Base-by-base conservation (phyloP, 2,888 invertebrate species). In the Deroplatys truncata region DNA sequence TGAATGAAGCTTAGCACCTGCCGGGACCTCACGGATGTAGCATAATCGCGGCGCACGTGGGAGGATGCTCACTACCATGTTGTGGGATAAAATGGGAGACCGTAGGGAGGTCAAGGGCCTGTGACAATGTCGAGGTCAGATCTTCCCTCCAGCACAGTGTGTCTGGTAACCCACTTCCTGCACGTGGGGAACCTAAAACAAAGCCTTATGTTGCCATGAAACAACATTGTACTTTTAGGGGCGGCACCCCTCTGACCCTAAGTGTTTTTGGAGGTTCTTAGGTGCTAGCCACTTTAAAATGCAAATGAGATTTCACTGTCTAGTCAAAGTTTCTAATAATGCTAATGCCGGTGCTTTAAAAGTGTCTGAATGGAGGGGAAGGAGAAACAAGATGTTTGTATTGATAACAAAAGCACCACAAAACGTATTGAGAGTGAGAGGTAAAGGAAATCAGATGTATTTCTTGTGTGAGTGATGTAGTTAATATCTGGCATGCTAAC, bases 81-180 rank as follows among this genome's bases (percentile, higher is more conserved):
- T 72, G 56, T 72, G 56, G 56, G 56, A 72, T 72, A 72, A 72
- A 72, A 72, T 72, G 56, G 56, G 56, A 72, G 56, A 72, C 56
- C 86, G 49, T 28, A 56, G 86, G 25, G 43, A 86, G 86, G 86
- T 86, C 86, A 86, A 56, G 86, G 25, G 86, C 82, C 28, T 86
- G 31, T 82, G 86, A 86, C 86, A 86, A 82, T 82, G 29, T 82
- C 86, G 86, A 82, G 86, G 86, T 86, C 86, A 86, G 15, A 82
- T 28, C 56, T 72, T 72, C 56, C 56, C 56, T 72, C 56, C 56
- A 72, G 56, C 56, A 72, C 56, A 72, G 56, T 72, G 56, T 72
- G 56, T 72, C 56, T 72, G 20, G 56, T 72, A 72, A 72, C 56
- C 56, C 56, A 72, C 56, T 72, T 72, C 56, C 56, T 25, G 20